phyloP scores from a whole-genome alignment of 2,888 invertebrate species.

The Molorchus minor region DNA sequence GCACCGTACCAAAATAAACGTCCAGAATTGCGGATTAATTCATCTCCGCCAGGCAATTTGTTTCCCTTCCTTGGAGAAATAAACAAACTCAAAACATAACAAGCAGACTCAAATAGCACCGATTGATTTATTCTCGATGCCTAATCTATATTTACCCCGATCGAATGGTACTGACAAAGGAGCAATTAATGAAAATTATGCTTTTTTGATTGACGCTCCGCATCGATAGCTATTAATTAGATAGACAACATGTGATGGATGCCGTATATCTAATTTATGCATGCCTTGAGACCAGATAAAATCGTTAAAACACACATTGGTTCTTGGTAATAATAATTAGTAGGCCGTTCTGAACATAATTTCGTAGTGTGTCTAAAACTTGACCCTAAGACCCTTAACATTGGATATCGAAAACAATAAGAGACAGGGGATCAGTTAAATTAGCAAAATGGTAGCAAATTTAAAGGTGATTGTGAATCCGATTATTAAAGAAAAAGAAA shows the following conservation, averaged over 20 bases:
- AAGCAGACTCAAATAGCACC: background rate
- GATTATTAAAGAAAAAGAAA: too few species aligned
- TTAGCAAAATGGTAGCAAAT: too few species aligned
- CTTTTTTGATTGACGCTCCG: background rate
- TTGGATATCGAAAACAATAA: too few species aligned
- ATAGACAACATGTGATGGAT: background rate
- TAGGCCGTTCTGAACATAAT: too few species aligned
- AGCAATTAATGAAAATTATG: background rate
- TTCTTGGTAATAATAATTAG: too few species aligned
- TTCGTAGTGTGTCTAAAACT: too few species aligned
- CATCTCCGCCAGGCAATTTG: background rate
- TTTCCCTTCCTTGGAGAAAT: background rate
- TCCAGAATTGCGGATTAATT: background rate
- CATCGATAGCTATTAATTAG: background rate
- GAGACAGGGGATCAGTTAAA: too few species aligned
- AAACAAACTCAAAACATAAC: background rate
- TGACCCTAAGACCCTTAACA: too few species aligned
- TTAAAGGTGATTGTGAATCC: too few species aligned
- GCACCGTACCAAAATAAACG: background rate
- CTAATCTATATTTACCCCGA: background rate
- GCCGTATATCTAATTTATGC: background rate
- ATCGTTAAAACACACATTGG: too few species aligned
- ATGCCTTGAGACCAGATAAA: too few species aligned
- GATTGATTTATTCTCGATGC: background rate
- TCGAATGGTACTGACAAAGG: background rate